Base-by-base conservation (phyloP, 2,797 vertebrate genomes). In the Apogon talboti region DNA sequence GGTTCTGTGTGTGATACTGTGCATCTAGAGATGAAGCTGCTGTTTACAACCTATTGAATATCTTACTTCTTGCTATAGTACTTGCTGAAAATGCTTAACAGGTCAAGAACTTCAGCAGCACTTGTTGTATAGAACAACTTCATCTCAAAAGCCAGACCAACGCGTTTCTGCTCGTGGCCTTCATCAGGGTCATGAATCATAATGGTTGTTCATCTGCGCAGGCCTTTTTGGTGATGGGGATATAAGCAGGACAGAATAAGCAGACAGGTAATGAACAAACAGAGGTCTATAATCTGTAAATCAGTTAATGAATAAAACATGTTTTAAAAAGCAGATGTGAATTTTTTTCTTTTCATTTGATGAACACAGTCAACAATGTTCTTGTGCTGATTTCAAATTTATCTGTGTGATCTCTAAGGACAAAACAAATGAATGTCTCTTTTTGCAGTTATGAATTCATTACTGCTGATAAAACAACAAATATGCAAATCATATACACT, bases 371-470 rank as follows among this genome's bases (percentile, higher is more conserved):
- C 61, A 60, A 51, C 15, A 13, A 21, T 46, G 30, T 52, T 54
- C 49, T 79, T 61, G 40, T 56, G 40, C 14, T 55, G 71, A 66
- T 54, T 69, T 74, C 43, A 74, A 12, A 78, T 63, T 19, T 50
- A 74, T 66, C 44, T 12, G 33, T 52, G 49, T 74, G 67, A 80
- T 86, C 63, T 45, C 65, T 14, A 42, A 77, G 66, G 64, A 82
- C 41, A 49, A 60, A 62, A 78, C 69, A 80, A 78, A 75, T 76
- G 8, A 69, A 75, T 40, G 57, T 40, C 71, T 71, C 35, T 71
- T 74, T 74, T 58, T 47, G 14, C 53, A 43, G 62, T 66, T 66
- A 71, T 63, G 69, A 86, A 82, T 81, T 68, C 30, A 82, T 79
- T 76, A 76, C 56, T 70, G 68, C 50, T 57, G 66, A 76, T 66